Conservation (phyloP, 2,113 vertebrate species). For the Camelus bactrianus region DNA sequence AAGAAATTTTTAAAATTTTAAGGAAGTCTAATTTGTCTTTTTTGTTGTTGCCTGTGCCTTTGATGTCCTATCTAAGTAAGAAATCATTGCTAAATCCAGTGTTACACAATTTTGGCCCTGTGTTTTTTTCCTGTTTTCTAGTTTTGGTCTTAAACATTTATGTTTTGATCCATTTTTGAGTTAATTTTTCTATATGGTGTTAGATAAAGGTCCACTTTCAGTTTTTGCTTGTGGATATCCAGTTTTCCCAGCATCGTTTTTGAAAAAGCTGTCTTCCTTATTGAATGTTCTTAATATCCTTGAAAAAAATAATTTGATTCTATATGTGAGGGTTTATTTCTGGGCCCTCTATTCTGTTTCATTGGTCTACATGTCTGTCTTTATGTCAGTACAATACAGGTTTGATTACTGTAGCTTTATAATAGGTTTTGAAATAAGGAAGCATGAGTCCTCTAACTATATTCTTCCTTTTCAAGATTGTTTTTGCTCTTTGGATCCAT, state of each 20-base stretch:
- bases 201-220: background rate
- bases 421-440: constrained; percentile 20
- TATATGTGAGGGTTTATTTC: background rate
- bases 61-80: background rate
- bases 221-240: background rate
- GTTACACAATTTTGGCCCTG: background rate
- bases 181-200: background rate
- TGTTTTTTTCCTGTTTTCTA: background rate
- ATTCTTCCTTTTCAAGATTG: background rate
- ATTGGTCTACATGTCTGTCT: background rate
- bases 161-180: background rate
- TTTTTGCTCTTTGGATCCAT: background rate
- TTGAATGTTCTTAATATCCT: background rate
- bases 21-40: background rate
- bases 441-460: background rate
- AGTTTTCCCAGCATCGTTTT: background rate
- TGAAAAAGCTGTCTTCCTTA: background rate
- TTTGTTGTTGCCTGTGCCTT: background rate
- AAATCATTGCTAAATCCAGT: background rate
- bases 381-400: background rate
- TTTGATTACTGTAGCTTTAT: background rate
- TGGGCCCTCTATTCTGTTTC: background rate
- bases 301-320: background rate
- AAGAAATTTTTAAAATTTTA: background rate
- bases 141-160: background rate